These are phyloP conservation scores for Palythoa grandis DNA, from an alignment of 92 coral and sea anemone species.

Conservation along the genomic window DNA sequence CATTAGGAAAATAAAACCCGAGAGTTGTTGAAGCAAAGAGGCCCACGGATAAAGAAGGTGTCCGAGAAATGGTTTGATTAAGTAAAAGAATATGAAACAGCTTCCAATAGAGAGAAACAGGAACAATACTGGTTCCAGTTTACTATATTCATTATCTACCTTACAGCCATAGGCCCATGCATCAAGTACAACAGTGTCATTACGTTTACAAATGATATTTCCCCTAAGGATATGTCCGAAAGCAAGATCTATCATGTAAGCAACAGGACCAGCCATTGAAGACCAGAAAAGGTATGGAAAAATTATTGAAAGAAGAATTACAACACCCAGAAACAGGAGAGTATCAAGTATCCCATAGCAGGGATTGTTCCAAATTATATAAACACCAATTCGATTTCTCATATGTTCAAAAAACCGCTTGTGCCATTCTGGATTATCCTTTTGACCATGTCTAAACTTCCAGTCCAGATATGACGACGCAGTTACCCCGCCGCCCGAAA, in stretches of 20 bases:
- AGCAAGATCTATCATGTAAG: constrained; percentile 44
- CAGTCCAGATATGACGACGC: constrained; percentile 55
- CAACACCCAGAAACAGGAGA: constrained; percentile 15
- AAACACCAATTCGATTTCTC: constrained; percentile 48
- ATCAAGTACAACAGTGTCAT: neutral
- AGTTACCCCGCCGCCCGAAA: constrained; percentile 50
- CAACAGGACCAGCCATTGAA: constrained; percentile 39
- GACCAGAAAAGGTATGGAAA: constrained; percentile 34
- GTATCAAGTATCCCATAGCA: constrained; percentile 41
- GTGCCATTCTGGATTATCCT: constrained; percentile 52
- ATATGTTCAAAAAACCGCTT: constrained; percentile 46
- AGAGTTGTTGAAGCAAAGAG: neutral
- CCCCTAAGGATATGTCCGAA: constrained; percentile 44
- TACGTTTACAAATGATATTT: constrained; percentile 26
- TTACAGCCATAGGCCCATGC: constrained; percentile 42
- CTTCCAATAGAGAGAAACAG: constrained; percentile 18
- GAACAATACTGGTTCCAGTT: neutral
- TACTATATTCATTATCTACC: neutral
- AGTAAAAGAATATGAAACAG: constrained; percentile 39
- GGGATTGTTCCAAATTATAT: constrained; percentile 46
- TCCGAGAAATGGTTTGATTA: constrained; percentile 27
- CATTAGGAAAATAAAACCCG: constrained; percentile 41
- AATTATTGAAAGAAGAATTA: constrained; percentile 9
- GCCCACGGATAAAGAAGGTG: constrained; percentile 3
- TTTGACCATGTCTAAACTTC: constrained; percentile 49